Evolutionary conservation across 2,113 vertebrate genomes (phyloP).

Genomic region (Siphamia tubifer): DNA sequence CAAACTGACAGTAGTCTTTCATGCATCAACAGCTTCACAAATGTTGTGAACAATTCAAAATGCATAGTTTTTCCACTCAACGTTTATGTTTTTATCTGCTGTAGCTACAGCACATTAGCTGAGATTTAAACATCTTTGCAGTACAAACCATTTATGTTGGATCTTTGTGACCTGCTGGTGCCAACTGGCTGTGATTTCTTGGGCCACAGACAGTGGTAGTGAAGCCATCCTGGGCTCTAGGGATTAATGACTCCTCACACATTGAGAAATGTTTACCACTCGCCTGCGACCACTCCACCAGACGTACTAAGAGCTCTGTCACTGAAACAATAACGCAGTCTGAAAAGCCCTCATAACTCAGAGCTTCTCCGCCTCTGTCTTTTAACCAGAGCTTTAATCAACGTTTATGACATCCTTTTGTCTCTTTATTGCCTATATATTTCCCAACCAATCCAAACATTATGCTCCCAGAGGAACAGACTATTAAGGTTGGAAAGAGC

Average conservation of each 20-base stretch:
- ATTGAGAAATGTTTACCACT: slow-evolving; percentile 80
- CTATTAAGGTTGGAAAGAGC: slow-evolving; percentile 79
- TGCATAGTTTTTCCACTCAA: background rate
- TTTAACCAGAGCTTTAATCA: slow-evolving; percentile 84
- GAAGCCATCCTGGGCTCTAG: slow-evolving; percentile 56
- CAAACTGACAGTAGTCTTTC: background rate
- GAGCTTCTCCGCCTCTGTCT: slow-evolving; percentile 74
- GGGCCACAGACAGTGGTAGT: slow-evolving; percentile 63
- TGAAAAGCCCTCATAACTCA: slow-evolving; percentile 80
- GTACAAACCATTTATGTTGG: slow-evolving; percentile 55
- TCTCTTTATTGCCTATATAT: slow-evolving; percentile 86
- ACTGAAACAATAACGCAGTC: slow-evolving; percentile 79
- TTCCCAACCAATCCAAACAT: slow-evolving; percentile 81
- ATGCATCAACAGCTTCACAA: background rate
- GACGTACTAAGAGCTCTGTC: slow-evolving; percentile 80
- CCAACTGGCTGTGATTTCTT: slow-evolving; percentile 74
- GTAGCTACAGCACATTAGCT: slow-evolving; percentile 43
- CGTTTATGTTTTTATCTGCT: slow-evolving; percentile 17
- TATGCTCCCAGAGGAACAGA: slow-evolving; percentile 77
- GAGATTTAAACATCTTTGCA: slow-evolving; percentile 52
- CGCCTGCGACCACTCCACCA: slow-evolving; percentile 61
- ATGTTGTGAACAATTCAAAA: background rate
- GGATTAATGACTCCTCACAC: slow-evolving; percentile 80
- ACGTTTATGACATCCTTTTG: slow-evolving; percentile 85
- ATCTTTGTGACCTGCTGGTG: slow-evolving; percentile 66